Conservation (phyloP, 2,113 vertebrate species). For the Nesogale talazaci region DNA sequence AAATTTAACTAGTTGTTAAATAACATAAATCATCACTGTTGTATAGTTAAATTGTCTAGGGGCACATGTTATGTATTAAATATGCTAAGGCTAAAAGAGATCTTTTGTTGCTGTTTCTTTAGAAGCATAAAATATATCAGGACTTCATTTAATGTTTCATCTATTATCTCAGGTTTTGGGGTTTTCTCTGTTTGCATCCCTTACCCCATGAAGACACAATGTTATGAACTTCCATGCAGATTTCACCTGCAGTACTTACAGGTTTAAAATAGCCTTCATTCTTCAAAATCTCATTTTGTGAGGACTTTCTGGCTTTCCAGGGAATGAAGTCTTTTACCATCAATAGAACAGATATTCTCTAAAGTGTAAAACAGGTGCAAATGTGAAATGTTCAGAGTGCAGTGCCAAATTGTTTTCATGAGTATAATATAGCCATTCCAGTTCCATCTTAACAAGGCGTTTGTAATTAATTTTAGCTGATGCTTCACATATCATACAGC, state of each 20-base stretch:
- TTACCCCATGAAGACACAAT: background rate
- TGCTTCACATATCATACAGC: too few species aligned
- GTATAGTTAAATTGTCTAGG: background rate
- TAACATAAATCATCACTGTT: background rate
- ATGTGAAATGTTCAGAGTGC: background rate
- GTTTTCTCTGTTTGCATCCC: background rate
- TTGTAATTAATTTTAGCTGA: too few species aligned
- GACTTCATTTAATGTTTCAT: too few species aligned
- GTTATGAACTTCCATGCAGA: background rate
- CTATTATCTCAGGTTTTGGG: too few species aligned
- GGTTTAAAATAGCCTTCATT: background rate
- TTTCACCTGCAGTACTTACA: background rate
- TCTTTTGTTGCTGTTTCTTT: too few species aligned
- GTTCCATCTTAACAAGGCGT: too few species aligned
- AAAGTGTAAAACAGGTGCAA: too few species aligned
- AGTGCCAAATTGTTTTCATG: background rate
- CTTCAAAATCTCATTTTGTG: background rate
- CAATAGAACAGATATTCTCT: background rate
- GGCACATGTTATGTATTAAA: background rate
- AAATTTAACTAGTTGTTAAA: background rate
- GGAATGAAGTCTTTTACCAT: background rate
- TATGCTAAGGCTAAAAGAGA: background rate
- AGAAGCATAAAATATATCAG: too few species aligned
- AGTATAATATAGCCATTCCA: background rate
- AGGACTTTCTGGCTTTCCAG: background rate